phyloP scores from a whole-genome alignment of 2,113 vertebrate genomes.

The Tachuris rubrigastra region DNA sequence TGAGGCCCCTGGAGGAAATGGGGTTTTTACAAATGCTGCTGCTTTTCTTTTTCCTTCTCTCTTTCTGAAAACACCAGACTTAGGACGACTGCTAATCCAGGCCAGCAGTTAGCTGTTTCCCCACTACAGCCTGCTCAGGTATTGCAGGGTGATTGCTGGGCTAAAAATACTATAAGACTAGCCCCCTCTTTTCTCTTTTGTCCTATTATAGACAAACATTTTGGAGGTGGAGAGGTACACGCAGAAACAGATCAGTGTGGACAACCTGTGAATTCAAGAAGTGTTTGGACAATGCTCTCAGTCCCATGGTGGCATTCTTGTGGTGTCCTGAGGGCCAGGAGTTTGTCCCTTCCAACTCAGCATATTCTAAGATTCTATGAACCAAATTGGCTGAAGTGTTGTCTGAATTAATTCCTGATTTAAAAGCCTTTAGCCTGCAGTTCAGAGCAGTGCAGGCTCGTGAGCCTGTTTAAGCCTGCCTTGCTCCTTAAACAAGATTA shows the following conservation, averaged over 20 bases:
- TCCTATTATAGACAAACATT: rapidly evolving
- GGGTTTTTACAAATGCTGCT: neutral
- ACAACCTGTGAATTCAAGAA: neutral
- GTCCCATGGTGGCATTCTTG: neutral
- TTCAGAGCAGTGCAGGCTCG: neutral
- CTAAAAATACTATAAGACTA: neutral
- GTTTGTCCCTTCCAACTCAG: neutral
- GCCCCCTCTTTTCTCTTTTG: neutral
- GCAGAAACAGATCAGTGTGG: neutral
- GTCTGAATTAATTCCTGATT: neutral
- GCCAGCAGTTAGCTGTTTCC: neutral
- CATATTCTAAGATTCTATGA: neutral
- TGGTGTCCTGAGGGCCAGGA: neutral
- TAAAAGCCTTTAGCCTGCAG: neutral
- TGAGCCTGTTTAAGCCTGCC: neutral
- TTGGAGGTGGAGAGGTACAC: neutral
- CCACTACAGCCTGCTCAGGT: neutral
- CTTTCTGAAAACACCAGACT: neutral
- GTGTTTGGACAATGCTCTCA: neutral
- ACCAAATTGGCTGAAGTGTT: neutral
- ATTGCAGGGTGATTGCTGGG: neutral
- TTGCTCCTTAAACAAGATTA: neutral
- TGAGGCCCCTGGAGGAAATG: slow-evolving; percentile 39
- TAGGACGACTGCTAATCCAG: neutral
- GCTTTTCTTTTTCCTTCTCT: neutral